phyloP scores from a whole-genome alignment of 2,888 invertebrate genomes.

The Melipona bicolor region DNA sequence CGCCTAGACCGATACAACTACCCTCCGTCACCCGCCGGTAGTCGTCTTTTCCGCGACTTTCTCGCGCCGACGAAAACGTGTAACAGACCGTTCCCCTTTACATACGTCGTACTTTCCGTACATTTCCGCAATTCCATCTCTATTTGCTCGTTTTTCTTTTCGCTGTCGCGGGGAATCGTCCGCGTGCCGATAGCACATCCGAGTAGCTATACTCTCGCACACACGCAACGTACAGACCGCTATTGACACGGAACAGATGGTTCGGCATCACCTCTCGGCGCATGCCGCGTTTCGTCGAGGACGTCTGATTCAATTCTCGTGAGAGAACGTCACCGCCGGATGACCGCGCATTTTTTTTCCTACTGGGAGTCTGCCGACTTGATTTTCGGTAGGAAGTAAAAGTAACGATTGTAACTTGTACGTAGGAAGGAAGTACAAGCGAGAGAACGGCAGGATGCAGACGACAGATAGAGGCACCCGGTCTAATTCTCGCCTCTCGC shows the following conservation, averaged over 20 bases:
- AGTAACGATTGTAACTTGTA: constrained; percentile 45
- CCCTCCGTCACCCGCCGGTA: constrained; percentile 49
- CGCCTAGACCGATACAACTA: constrained; percentile 63
- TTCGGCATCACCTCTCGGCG: not conserved
- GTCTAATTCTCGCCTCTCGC: constrained; percentile 48
- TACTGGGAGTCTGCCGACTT: constrained; percentile 34
- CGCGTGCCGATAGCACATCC: not conserved
- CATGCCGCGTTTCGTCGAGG: not conserved
- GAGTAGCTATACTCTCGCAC: not conserved
- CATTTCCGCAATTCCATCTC: too few species aligned
- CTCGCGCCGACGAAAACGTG: not conserved
- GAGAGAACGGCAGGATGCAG: constrained; percentile 76
- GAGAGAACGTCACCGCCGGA: not conserved
- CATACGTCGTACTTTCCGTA: not conserved
- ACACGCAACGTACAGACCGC: not conserved
- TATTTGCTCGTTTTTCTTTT: not conserved
- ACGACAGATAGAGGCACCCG: constrained; percentile 74
- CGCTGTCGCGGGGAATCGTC: not conserved
- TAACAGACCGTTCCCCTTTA: not conserved
- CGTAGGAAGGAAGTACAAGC: constrained; percentile 76
- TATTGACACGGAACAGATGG: not conserved
- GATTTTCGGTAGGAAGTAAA: constrained; percentile 53
- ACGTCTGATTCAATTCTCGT: too few species aligned
- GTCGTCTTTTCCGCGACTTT: constrained; percentile 37
- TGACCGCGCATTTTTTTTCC: constrained; percentile 12